Percentiles rank a stretch among this genome's conserved stretches.
These are phyloP conservation scores for Ctenicera cuprea DNA, from an alignment of 2,888 invertebrate species.

Conservation along the genomic window DNA sequence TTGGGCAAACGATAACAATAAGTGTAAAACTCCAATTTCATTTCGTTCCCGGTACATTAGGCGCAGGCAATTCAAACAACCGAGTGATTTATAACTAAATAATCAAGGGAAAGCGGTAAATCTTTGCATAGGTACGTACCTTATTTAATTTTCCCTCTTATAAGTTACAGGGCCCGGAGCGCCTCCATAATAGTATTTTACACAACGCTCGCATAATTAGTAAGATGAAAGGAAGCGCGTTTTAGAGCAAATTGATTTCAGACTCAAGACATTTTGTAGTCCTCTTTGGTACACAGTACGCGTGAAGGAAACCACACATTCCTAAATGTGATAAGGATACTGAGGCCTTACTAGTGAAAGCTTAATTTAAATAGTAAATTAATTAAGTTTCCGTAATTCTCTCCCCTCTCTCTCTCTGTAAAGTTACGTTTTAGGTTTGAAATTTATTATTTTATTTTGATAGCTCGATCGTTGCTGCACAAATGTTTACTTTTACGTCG, in stretches of 20 bases:
- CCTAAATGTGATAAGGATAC: constrained; percentile 49
- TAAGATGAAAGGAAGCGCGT: constrained; percentile 66
- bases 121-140: constrained; percentile 50
- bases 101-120: constrained; percentile 49
- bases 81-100: constrained; percentile 49
- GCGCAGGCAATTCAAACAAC: constrained; percentile 39
- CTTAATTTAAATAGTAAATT: constrained; percentile 46
- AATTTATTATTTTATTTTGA: constrained; percentile 25
- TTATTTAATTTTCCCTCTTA: constrained; percentile 52
- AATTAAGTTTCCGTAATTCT: constrained; percentile 38
- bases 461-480: constrained; percentile 15
- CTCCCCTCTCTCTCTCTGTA: neutral
- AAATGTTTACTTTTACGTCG: constrained; percentile 41
- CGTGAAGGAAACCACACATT: constrained; percentile 46
- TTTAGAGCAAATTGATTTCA: constrained; percentile 64
- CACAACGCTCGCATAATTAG: constrained; percentile 64
- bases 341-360: constrained; percentile 38
- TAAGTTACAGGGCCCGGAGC: constrained; percentile 46
- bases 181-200: constrained; percentile 64
- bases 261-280: constrained; percentile 57
- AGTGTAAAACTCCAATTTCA: constrained; percentile 34
- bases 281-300: constrained; percentile 57
- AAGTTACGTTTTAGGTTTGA: constrained; percentile 3
- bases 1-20: constrained; percentile 24
- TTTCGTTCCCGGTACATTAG: constrained; percentile 29